These are phyloP conservation scores for Pungitius pungitius DNA, from an alignment of 2,113 vertebrate genomes.

Conservation along the genomic window DNA sequence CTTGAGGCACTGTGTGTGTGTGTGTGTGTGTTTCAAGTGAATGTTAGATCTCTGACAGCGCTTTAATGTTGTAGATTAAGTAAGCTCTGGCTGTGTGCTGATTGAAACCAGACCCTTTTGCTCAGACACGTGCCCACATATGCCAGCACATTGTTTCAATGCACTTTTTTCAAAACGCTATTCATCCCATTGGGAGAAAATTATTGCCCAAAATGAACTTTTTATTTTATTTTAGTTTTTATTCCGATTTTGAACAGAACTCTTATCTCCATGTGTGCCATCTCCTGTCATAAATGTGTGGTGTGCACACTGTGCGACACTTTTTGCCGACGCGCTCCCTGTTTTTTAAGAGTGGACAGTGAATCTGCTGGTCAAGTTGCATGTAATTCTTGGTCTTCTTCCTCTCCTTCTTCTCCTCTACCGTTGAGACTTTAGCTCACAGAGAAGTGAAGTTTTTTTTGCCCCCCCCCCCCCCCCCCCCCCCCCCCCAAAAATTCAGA, in stretches of 20 bases:
- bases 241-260: slow-evolving; percentile 11
- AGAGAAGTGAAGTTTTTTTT: slow-evolving; percentile 1
- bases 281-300: background rate
- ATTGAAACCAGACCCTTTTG: slow-evolving; percentile 70
- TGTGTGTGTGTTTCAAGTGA: slow-evolving; percentile 31
- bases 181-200: slow-evolving; percentile 14
- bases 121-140: slow-evolving; percentile 34
- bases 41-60: slow-evolving; percentile 36
- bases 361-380: background rate
- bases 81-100: slow-evolving; percentile 46
- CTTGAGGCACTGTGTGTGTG: slow-evolving; percentile 5
- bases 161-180: background rate
- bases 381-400: slow-evolving; percentile 1
- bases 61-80: slow-evolving; percentile 68
- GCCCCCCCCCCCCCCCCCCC: too few species aligned
- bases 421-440: slow-evolving; percentile 3
- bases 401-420: too few species aligned
- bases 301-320: background rate
- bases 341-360: too few species aligned
- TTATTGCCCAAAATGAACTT: background rate
- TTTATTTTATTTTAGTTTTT: background rate
- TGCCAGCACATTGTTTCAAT: slow-evolving; percentile 43
- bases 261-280: background rate
- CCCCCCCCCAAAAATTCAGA: slow-evolving; percentile 1
- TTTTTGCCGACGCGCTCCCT: too few species aligned